Evolutionary conservation across 1,140 invertebrate genomes (phyloP), one percentile per base, ranked within the genome.

Genomic region (Diorhabda sublineata): DNA sequence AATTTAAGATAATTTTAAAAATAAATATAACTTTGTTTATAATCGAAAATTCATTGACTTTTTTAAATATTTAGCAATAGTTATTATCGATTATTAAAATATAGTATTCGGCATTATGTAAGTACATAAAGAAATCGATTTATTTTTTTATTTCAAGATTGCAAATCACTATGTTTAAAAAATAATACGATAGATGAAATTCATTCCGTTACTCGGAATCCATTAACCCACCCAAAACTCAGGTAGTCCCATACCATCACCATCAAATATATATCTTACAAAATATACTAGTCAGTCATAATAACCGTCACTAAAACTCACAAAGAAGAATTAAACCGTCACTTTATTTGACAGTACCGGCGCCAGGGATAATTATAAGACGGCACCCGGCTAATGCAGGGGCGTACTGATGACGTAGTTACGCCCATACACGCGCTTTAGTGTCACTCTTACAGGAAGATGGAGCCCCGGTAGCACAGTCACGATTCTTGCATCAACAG

Each of bases 391-490:
- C 61, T 62, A 62, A 62, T 62, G 61, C 61, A 62, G 61, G 61
- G 61, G 61, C 61, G 61, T 7, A 62, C 61, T 62, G 47, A 52
- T 52, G 47, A 52, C 43, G 42, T 8, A 42, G 61, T 52, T n/a
- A 62, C 61, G 61, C 61, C 61, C 61, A 11, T 44, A 62, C 61
- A 62, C 61, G 61, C 61, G 61, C 61, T 62, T 62, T 62, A 62
- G 61, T 62, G 61, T 62, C 61, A 62, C 44, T 62, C 61, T 44
- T 42, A 11, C n/a, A n/a, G n/a, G 6, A 44, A 62, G 61, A 62
- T 62, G 61, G 61, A 11, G 61, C n/a, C n/a, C 8, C 61, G 44
- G 61, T 62, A 62, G 61, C 43, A n/a, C n/a, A 62, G 61, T 62
- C 61, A 62, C 61, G 61, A 44, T 62, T 62, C 42, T 45, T 44